Conservation (phyloP, 37 sponge, comb jelly and placozoan genomes). For the Aplysina aerophoba region DNA sequence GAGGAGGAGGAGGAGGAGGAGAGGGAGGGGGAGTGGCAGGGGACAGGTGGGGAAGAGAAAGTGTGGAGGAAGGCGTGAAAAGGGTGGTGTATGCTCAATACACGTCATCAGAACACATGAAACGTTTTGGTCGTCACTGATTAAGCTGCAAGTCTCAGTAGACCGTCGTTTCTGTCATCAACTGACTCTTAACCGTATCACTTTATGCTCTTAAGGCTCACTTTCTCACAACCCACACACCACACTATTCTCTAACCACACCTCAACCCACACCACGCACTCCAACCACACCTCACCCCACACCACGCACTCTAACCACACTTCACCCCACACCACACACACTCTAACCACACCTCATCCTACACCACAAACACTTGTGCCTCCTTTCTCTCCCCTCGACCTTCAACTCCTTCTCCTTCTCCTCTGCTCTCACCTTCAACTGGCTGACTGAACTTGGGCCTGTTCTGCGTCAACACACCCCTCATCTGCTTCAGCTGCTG, state of each 20-base stretch:
- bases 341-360: neutral
- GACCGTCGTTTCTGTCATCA: slow-evolving; percentile 8
- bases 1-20: neutral
- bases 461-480: neutral
- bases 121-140: neutral
- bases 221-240: too few relatives aligned
- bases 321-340: too few relatives aligned
- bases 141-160: neutral
- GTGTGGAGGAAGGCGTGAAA: neutral
- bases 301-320: too few relatives aligned
- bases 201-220: too few relatives aligned
- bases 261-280: too few relatives aligned
- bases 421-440: slow-evolving; percentile 46
- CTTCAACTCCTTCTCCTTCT: too few relatives aligned
- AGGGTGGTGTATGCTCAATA: neutral
- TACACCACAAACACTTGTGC: neutral
- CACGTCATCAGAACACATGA: neutral
- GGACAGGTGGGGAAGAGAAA: neutral
- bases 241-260: too few relatives aligned
- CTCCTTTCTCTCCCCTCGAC: too few relatives aligned
- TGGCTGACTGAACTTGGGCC: slow-evolving; percentile 32
- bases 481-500: slow-evolving; percentile 74
- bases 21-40: slow-evolving; percentile 8
- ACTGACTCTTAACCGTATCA: neutral
- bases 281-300: too few relatives aligned